Conservation (phyloP, 2,113 vertebrate genomes). For the Ictalurus punctatus region DNA sequence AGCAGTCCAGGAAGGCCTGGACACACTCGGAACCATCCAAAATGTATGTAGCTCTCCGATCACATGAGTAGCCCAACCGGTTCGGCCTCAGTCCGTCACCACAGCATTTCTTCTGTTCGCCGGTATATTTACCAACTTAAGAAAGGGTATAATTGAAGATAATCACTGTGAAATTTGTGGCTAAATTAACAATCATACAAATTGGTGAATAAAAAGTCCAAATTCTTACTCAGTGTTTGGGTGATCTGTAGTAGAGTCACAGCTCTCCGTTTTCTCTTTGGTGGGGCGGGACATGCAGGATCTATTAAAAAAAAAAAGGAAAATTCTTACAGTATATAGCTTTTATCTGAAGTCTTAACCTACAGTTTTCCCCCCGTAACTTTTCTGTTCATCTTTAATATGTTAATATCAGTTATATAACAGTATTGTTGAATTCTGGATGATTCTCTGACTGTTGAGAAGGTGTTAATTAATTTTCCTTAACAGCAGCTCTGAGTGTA, state of each 20-base stretch:
- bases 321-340: neutral
- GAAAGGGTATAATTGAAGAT: neutral
- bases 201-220: neutral
- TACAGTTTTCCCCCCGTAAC: no score
- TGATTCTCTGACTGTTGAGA: no score
- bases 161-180: neutral
- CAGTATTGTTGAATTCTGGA: no score
- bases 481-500: no score
- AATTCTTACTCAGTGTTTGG: slow-evolving; percentile 45
- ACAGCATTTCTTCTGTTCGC: slow-evolving; percentile 67
- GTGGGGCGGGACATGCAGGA: slow-evolving; percentile 49
- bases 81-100: slow-evolving; percentile 75
- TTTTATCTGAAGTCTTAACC: no score
- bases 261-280: slow-evolving; percentile 52
- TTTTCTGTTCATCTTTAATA: no score
- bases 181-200: neutral
- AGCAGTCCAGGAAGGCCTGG: slow-evolving; percentile 46
- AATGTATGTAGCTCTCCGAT: slow-evolving; percentile 64
- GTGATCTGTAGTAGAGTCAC: slow-evolving; percentile 56
- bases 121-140: slow-evolving; percentile 65
- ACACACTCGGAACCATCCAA: slow-evolving; percentile 29
- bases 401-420: no score
- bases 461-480: no score
- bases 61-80: slow-evolving; percentile 70
- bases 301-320: slow-evolving; percentile 42